Conservation (phyloP, 1,140 invertebrate species). For the Aethina tumida region DNA sequence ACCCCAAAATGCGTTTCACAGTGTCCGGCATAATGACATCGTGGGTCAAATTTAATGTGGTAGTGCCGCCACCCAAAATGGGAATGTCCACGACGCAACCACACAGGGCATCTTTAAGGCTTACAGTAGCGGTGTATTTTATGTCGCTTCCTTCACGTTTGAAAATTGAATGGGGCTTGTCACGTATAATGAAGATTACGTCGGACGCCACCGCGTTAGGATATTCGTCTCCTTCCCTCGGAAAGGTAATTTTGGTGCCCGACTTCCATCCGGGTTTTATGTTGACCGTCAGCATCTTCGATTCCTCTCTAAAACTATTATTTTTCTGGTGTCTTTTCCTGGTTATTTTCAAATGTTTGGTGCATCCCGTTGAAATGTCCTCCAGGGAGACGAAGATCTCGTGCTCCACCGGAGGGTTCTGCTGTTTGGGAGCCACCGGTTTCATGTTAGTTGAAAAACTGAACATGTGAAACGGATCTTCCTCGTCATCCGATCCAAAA, state of each 20-base stretch:
- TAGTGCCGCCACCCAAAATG: slow-evolving; percentile 62
- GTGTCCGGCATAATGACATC: slow-evolving; percentile 77
- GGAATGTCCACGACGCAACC: slow-evolving; percentile 69
- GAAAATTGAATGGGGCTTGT: slow-evolving; percentile 80
- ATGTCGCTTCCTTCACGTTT: slow-evolving; percentile 82
- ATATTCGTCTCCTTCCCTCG: slow-evolving; percentile 83
- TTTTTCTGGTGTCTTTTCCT: slow-evolving; percentile 49
- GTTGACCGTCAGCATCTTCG: slow-evolving; percentile 85
- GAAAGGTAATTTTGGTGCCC: slow-evolving; percentile 91
- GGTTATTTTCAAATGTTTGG: slow-evolving; percentile 94
- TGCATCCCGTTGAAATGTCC: slow-evolving; percentile 72
- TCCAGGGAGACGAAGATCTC: slow-evolving; percentile 78
- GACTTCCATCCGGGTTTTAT: slow-evolving; percentile 94
- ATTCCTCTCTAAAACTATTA: too few relatives aligned
- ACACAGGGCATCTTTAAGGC: slow-evolving; percentile 71
- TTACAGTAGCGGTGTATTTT: slow-evolving; percentile 69
- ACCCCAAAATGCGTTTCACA: slow-evolving; percentile 63
- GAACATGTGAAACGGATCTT: slow-evolving; percentile 32
- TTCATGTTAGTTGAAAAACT: slow-evolving; percentile 24
- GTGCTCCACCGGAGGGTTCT: slow-evolving; percentile 80
- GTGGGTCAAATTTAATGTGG: slow-evolving; percentile 55
- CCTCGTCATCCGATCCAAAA: slow-evolving; percentile 34
- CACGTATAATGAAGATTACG: slow-evolving; percentile 90
- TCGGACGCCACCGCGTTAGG: slow-evolving; percentile 84
- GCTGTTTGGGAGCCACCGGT: slow-evolving; percentile 29